phyloP scores from a whole-genome alignment of 2,797 vertebrate species.

The Neosilurus hyrtlii region DNA sequence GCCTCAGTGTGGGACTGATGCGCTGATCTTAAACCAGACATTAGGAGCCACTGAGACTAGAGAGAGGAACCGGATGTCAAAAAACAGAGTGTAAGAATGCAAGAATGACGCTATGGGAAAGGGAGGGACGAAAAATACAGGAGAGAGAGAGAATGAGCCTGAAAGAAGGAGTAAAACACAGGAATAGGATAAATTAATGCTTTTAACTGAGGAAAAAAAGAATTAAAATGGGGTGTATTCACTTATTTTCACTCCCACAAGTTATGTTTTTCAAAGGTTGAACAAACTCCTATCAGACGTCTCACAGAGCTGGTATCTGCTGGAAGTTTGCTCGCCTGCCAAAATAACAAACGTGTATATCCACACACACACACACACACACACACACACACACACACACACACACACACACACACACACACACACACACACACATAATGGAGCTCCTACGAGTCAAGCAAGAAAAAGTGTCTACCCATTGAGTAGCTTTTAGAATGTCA shows the following conservation, averaged over 20 bases:
- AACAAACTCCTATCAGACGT: constrained; percentile 67
- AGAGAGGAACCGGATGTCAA: constrained; percentile 67
- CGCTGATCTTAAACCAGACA: constrained; percentile 57
- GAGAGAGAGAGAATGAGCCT: constrained; percentile 17
- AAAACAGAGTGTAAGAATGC: constrained; percentile 46
- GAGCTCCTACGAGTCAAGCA: too few species aligned
- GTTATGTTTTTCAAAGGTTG: constrained; percentile 11
- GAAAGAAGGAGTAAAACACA: constrained; percentile 54
- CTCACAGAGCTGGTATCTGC: constrained; percentile 67
- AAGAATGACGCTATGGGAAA: background rate
- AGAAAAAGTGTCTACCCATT: too few species aligned
- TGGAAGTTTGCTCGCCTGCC: constrained; percentile 60
- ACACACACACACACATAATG: too few species aligned
- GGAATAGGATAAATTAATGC: constrained; percentile 44
- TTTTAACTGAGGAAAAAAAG: constrained; percentile 66
- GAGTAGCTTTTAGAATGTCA: too few species aligned
- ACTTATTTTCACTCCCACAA: constrained; percentile 57
- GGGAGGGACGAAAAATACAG: background rate
- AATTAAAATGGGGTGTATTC: constrained; percentile 66
- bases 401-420: constrained; percentile 3
- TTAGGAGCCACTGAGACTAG: constrained; percentile 71
- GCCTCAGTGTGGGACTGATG: background rate
- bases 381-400: constrained; percentile 21
- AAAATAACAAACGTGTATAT: constrained; percentile 5
- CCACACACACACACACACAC: constrained; percentile 52